A percentile compares a stretch with the other conserved stretches of the same genome.
Conservation (phyloP, 2,113 vertebrate genomes). For the Peromyscus californicus region DNA sequence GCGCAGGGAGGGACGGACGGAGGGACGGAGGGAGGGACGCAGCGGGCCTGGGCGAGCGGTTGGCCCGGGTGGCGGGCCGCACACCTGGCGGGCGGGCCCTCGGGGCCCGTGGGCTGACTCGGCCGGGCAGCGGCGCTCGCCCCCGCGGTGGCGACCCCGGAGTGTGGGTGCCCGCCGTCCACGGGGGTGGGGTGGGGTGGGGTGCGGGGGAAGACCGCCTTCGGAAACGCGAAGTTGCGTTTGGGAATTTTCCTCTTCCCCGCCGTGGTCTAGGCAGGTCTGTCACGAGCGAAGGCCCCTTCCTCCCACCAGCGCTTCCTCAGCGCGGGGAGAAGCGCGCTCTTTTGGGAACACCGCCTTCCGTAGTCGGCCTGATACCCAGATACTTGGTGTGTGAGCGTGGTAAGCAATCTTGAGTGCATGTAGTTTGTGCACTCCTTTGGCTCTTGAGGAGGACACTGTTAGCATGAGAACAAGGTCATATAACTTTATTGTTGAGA, state of each 20-base stretch:
- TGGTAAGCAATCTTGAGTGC: slow-evolving; percentile 34
- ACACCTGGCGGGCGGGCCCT: slow-evolving; percentile 49
- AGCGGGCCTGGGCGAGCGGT: not conserved
- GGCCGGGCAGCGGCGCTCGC: not conserved
- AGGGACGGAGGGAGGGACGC: not conserved
- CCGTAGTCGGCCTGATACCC: not conserved
- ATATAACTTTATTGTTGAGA: slow-evolving; percentile 62
- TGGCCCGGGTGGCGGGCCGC: not conserved
- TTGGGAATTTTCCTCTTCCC: not conserved
- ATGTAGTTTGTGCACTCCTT: not conserved
- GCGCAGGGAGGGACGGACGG: not conserved
- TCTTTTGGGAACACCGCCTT: slow-evolving; percentile 19
- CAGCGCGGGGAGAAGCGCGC: not conserved
- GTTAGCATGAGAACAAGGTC: slow-evolving; percentile 24
- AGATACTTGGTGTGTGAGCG: not conserved
- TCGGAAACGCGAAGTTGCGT: slow-evolving; percentile 54
- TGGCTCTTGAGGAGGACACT: not conserved
- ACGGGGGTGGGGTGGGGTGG: not conserved
- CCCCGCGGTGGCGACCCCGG: not conserved
- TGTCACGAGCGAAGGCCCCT: slow-evolving; percentile 55
- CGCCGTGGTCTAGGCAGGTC: not conserved
- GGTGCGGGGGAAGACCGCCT: not conserved
- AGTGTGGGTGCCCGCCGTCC: not conserved
- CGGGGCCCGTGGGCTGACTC: not conserved
- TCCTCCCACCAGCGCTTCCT: not conserved